Conservation (phyloP, 2,888 invertebrate genomes). For the Napeogenes sylphis region DNA sequence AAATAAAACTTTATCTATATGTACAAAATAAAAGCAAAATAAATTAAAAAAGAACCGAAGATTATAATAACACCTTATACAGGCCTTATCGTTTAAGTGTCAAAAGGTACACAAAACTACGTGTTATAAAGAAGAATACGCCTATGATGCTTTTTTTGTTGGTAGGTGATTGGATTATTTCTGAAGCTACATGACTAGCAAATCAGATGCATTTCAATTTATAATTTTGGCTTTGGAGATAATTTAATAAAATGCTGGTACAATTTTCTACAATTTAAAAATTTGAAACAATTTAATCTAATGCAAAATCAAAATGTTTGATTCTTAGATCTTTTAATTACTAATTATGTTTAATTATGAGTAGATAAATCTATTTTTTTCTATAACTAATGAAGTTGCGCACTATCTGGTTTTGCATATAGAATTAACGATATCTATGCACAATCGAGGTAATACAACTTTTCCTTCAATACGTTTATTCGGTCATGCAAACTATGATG, state of each 20-base stretch:
- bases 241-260: not conserved
- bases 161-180: not conserved
- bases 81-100: too few species aligned
- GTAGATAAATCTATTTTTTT: not conserved
- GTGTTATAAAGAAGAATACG: too few species aligned
- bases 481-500: slow-evolving; percentile 8
- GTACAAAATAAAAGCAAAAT: too few species aligned
- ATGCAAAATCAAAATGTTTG: slow-evolving; percentile 3
- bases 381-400: not conserved
- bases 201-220: not conserved
- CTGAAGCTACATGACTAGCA: not conserved
- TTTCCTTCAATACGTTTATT: not conserved
- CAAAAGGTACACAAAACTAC: too few species aligned
- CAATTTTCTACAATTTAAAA: not conserved
- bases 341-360: not conserved
- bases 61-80: too few species aligned
- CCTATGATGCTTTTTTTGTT: slow-evolving; percentile 1
- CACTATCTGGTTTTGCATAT: not conserved
- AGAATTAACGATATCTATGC: too few species aligned
- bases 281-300: slow-evolving; percentile 1
- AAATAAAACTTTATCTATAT: too few species aligned
- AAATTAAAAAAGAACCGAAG: too few species aligned
- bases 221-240: not conserved
- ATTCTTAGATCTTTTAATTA: slow-evolving; percentile 3
- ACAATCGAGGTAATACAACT: too few species aligned